phyloP scores from a whole-genome alignment of 2,888 invertebrate genomes.

The Branchipolynoe longqiensis region DNA sequence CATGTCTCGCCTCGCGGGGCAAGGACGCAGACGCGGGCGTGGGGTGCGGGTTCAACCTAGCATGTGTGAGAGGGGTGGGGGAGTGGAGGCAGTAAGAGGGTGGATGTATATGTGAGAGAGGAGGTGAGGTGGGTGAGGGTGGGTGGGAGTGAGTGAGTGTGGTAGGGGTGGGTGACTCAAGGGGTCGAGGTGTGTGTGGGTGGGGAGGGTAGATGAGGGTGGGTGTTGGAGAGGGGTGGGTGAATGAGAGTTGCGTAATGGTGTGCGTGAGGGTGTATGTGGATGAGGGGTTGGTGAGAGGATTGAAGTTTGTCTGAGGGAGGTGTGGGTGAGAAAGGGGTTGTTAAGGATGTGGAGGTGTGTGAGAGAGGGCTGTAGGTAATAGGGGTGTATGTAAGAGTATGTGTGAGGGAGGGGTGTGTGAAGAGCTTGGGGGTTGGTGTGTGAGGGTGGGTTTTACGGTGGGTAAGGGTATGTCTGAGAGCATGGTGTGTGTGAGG shows the following conservation, averaged over 20 bases:
- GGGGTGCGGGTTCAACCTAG: not conserved
- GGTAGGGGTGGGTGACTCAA: not conserved
- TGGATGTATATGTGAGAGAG: not conserved
- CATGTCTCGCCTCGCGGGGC: conserved; percentile 16
- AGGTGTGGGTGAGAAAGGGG: not conserved
- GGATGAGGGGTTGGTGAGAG: not conserved
- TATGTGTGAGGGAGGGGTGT: not conserved
- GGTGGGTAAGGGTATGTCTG: not conserved
- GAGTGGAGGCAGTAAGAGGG: not conserved
- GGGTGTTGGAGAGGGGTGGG: not conserved
- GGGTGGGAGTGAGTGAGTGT: not conserved
- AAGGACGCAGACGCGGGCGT: not conserved
- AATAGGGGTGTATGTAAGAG: too few species aligned
- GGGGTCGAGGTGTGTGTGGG: not conserved
- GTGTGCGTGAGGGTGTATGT: not conserved
- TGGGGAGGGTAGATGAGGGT: not conserved
- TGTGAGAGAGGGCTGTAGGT: not conserved
- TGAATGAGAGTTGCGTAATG: not conserved
- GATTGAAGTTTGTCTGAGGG: not conserved
- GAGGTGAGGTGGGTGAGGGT: not conserved
- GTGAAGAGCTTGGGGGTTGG: not conserved
- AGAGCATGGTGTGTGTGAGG: not conserved
- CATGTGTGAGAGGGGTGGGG: not conserved
- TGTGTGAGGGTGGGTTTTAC: not conserved
- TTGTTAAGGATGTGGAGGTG: not conserved